Base-by-base conservation (phyloP, 2,888 invertebrate species). In the Hedya salicella region DNA sequence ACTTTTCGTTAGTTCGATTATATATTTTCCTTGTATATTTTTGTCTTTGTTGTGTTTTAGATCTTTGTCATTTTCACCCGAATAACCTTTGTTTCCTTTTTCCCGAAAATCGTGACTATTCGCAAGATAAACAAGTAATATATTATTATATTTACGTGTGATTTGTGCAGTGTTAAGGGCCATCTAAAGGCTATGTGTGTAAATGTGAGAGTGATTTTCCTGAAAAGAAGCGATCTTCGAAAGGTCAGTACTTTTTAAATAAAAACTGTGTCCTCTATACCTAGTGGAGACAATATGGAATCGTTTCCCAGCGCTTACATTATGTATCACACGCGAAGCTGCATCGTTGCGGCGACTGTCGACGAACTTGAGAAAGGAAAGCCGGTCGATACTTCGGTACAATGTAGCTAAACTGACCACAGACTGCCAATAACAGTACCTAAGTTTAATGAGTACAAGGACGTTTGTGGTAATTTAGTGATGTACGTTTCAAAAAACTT, bases 311-410 rank as follows among this genome's bases (percentile, higher is more conserved):
- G 42, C 56, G 44, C 17, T 56, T 56, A 56, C 42, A 56, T 56
- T 52, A 56, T 48, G 48, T 48, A 48, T 48, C 11, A 46, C 40
- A 21, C 13, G 16, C 30, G 44, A 56, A 40, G 56, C 40, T 44
- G 56, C 56, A 42, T 44, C 30, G 42, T 25, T 48, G 21, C 3
- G 13, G 39, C 8, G 54, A 4, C 30, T 46, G 56, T 57, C 57
- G 46, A 44, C 46, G 57, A 32, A 57, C 46, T 44, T 19, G 25
- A 9, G 42, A 40, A 16, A 14, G 13, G 19, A 30, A 50, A 54
- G 25, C 46, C 44, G 16, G 17, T 57, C 57, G 57, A 57, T 57
- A 46, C 16, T 44, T n/a, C 44, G n/a, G 46, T 57, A 57, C 16
- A 30, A 44, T 17, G 46, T 32, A n/a, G n/a, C n/a, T n/a, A 57